Evolutionary conservation across 2,797 vertebrate genomes (phyloP), one percentile per base, ranked within the genome.

Genomic region (Myoxocephalus aenaeus): DNA sequence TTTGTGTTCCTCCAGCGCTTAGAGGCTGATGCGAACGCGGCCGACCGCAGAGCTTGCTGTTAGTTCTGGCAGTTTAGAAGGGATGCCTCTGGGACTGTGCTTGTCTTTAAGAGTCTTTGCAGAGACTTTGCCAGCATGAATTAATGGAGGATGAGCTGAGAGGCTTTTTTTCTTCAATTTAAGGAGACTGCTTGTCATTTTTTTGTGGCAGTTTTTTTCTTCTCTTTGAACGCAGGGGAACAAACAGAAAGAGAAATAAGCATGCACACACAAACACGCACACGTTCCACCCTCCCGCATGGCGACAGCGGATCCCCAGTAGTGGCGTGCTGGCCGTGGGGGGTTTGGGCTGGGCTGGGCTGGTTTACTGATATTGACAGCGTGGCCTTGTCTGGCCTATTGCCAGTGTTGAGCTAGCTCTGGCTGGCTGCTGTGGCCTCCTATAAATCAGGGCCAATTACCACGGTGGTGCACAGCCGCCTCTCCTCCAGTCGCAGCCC

Each of bases 371-470:
- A 83, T 92, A 90, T 91, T 81, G 91, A 93, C 92, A 86, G 87
- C 17, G 56, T 87, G 89, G 86, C 86, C 81, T 88, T 58, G 79
- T 75, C 86, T 91, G 92, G 93, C 86, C 75, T 70, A 7, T 46
- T 78, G 90, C 89, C 92, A 92, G 79, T 42, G 80, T 89, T 82
- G 82, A 80, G 88, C 86, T 81, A 78, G 89, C 86, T 86, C 86
- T 82, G 15, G 13, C 87, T 86, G 88, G 87, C 84, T 87, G 85
- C 84, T 78, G 78, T 69, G 86, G 89, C 78, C 90, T 85, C 72
- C 90, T 89, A 94, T 95, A 94, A 94, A 94, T 95, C 92, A 94
- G 75, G 73, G 85, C 92, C 93, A 93, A 92, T 94, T 93, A 94
- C 87, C 81, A 88, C 66, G 75, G 75, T 80, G 83, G 77, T 89